Conservation (phyloP, 1,140 invertebrate genomes). For the Camponotus vicinus region DNA sequence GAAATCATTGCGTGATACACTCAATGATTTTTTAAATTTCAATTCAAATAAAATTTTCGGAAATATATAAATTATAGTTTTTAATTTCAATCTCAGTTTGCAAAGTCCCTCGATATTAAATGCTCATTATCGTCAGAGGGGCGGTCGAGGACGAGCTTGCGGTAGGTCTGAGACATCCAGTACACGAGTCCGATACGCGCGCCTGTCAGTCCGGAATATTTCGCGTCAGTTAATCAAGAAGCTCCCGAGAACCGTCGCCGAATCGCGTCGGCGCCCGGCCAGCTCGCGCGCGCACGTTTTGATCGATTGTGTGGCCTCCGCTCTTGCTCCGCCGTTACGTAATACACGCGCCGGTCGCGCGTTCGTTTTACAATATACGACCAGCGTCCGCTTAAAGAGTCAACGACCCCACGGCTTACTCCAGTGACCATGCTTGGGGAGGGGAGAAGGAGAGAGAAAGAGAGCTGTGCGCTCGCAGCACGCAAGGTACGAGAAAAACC, state of each 20-base stretch:
- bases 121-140: background rate
- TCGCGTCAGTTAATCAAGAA: conserved; percentile 54
- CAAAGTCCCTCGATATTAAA: background rate
- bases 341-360: conserved; percentile 47
- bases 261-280: conserved; percentile 50
- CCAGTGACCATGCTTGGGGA: conserved; percentile 65
- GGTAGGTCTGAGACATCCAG: conserved; percentile 48
- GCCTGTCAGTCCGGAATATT: conserved; percentile 34
- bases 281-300: conserved; percentile 46
- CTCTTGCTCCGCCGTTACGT: conserved; percentile 43
- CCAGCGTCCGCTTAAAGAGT: conserved; percentile 60
- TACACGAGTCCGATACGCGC: conserved; percentile 11
- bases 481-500: no score
- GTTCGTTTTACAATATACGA: conserved; percentile 61
- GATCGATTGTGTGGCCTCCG: conserved; percentile 46
- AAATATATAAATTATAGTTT: no score
- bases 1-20: background rate
- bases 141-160: conserved; percentile 19
- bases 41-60: no score
- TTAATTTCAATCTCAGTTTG: conserved; percentile 20
- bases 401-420: conserved; percentile 70
- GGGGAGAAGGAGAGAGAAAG: background rate
- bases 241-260: conserved; percentile 5
- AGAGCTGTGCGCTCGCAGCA: no score
- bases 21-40: no score